A percentile compares a stretch with the other conserved stretches of the same genome.
Evolutionary conservation across 2,888 invertebrate genomes (phyloP).

Genomic region (Diplolepis rosae): DNA sequence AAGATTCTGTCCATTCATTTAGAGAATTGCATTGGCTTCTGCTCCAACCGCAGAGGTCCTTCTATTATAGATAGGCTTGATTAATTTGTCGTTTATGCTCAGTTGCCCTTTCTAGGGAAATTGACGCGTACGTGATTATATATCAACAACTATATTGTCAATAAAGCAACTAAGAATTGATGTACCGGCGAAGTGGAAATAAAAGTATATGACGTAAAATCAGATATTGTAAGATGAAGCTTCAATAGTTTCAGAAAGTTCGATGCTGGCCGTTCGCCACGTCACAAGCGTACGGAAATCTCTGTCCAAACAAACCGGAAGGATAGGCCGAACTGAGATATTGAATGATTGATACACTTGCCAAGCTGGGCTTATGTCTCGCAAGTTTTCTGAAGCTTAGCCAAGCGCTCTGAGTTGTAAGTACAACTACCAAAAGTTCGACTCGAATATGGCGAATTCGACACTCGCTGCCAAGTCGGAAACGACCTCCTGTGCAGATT

Average conservation of each 20-base stretch:
- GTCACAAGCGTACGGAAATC: slow-evolving; percentile 53
- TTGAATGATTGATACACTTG: slow-evolving; percentile 67
- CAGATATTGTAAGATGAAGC: neutral
- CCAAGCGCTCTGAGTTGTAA: slow-evolving; percentile 54
- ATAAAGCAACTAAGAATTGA: neutral
- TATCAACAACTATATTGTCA: too few species aligned
- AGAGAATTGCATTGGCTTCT: slow-evolving; percentile 59
- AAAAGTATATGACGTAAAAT: neutral
- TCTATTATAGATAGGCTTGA: too few species aligned
- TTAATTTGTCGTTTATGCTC: slow-evolving; percentile 57
- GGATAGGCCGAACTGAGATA: slow-evolving; percentile 56
- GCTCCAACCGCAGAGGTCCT: slow-evolving; percentile 63
- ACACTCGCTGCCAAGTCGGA: slow-evolving; percentile 63
- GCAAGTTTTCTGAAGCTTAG: slow-evolving; percentile 65
- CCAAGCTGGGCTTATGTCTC: slow-evolving; percentile 58
- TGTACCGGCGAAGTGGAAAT: neutral
- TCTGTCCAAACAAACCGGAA: slow-evolving; percentile 59
- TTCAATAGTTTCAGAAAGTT: slow-evolving; percentile 44
- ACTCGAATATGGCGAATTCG: slow-evolving; percentile 53
- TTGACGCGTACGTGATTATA: too few species aligned
- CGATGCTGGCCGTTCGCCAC: slow-evolving; percentile 64
- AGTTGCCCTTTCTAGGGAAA: too few species aligned
- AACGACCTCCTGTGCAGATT: slow-evolving; percentile 55
- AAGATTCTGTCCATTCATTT: slow-evolving; percentile 44
- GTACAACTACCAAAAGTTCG: slow-evolving; percentile 47